Evolutionary conservation across 2,113 vertebrate species (phyloP).

Genomic region (Phylloscopus trochilus): DNA sequence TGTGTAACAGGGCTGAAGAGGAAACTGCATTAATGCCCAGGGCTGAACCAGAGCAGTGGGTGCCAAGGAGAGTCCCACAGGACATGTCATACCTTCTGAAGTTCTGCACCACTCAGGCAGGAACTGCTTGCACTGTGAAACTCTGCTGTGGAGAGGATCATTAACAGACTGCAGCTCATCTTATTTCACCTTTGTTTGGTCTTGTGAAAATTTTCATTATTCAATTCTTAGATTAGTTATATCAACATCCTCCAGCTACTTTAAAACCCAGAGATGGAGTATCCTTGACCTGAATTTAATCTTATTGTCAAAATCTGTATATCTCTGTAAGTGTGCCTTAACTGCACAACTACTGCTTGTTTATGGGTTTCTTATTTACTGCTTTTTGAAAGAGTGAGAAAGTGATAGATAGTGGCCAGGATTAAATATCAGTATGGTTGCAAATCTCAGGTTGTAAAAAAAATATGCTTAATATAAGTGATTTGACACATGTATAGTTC

Average conservation of each 20-base stretch:
- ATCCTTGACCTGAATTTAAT: not conserved
- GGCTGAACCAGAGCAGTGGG: not conserved
- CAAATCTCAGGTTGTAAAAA: not conserved
- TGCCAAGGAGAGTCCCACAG: not conserved
- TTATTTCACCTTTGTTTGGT: not conserved
- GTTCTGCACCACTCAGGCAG: not conserved
- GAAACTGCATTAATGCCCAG: not conserved
- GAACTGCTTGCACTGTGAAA: not conserved
- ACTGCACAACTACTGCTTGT: not conserved
- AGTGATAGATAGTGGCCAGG: not conserved
- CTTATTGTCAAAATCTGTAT: not conserved
- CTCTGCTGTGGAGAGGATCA: not conserved
- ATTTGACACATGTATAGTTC: fast-evolving
- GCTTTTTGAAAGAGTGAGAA: not conserved
- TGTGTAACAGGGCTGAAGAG: not conserved
- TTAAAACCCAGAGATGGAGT: not conserved
- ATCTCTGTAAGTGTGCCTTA: not conserved
- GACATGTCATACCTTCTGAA: not conserved
- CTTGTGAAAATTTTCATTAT: not conserved
- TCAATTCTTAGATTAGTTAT: not conserved
- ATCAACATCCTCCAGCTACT: not conserved
- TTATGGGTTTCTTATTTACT: not conserved
- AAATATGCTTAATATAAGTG: not conserved
- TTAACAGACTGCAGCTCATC: not conserved
- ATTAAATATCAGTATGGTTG: not conserved